A percentile compares a stretch with the other conserved stretches of the same genome.
phyloP scores from a whole-genome alignment of 2,797 vertebrate species.

The Cirrhinus molitorella region DNA sequence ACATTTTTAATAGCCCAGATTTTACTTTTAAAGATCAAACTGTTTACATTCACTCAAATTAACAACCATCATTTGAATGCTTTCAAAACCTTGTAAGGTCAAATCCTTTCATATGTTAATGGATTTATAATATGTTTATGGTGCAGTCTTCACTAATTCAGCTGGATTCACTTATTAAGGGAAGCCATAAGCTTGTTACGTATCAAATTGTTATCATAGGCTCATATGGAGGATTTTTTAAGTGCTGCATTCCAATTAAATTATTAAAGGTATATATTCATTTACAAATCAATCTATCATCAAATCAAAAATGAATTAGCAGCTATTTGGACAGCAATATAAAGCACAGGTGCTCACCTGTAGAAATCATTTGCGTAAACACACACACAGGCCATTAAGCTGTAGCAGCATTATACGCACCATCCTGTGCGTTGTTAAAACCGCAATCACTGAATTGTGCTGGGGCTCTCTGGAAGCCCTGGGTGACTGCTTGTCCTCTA shows the following conservation, averaged over 20 bases:
- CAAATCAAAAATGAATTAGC: slow-evolving; percentile 1
- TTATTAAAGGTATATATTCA: background rate
- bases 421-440: slow-evolving; percentile 45
- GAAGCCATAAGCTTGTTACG: background rate
- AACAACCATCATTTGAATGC: slow-evolving; percentile 12
- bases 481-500: slow-evolving; percentile 41
- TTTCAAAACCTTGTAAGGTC: background rate
- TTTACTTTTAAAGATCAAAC: slow-evolving; percentile 27
- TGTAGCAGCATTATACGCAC: slow-evolving; percentile 30
- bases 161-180: background rate
- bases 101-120: slow-evolving; percentile 21
- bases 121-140: slow-evolving; percentile 7
- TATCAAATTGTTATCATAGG: background rate
- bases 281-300: slow-evolving; percentile 1
- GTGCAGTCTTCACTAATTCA: slow-evolving; percentile 1
- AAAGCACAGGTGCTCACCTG: slow-evolving; percentile 39
- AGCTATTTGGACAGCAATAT: slow-evolving; percentile 12
- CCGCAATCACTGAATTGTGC: slow-evolving; percentile 29
- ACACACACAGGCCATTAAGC: background rate
- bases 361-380: background rate
- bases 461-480: slow-evolving; percentile 20
- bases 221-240: background rate
- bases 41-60: slow-evolving; percentile 49
- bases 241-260: background rate
- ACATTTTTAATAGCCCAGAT: slow-evolving; percentile 17